Percentiles rank a stretch among this genome's conserved stretches.
phyloP scores from a whole-genome alignment of 1,140 invertebrate genomes.

The Amphibalanus amphitrite region DNA sequence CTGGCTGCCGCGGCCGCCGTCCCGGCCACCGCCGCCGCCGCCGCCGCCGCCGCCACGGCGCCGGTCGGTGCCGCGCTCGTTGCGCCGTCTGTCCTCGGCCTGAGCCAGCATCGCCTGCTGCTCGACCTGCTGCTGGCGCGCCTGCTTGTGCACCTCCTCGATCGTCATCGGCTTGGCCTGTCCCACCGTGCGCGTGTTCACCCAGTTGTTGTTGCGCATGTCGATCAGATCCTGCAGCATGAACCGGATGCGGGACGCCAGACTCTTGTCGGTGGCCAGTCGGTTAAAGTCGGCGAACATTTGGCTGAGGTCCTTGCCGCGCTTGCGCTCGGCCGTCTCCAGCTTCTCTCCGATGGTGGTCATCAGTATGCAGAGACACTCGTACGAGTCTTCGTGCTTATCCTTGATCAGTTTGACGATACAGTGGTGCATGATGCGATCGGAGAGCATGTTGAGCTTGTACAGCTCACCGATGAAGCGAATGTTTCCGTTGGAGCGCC shows the following conservation, averaged over 20 bases:
- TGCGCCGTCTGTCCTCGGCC: slow-evolving; percentile 18
- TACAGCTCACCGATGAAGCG: slow-evolving; percentile 74
- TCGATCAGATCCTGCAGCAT: slow-evolving; percentile 93
- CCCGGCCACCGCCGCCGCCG: too few species aligned
- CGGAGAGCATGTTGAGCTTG: slow-evolving; percentile 75
- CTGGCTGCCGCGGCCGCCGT: not conserved
- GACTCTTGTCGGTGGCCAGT: slow-evolving; percentile 38
- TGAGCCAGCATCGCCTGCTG: slow-evolving; percentile 28
- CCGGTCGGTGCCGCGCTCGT: not conserved
- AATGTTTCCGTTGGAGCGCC: slow-evolving; percentile 26
- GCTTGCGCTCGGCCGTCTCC: slow-evolving; percentile 37
- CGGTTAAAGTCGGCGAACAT: slow-evolving; percentile 46
- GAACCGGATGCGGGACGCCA: slow-evolving; percentile 67
- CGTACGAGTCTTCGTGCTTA: slow-evolving; percentile 71
- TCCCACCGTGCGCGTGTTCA: slow-evolving; percentile 62
- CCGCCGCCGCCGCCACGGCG: not conserved
- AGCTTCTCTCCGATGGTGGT: slow-evolving; percentile 76
- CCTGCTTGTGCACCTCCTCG: slow-evolving; percentile 69
- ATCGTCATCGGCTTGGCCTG: slow-evolving; percentile 70
- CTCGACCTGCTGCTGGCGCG: slow-evolving; percentile 52
- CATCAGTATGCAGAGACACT: slow-evolving; percentile 79
- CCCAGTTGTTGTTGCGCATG: slow-evolving; percentile 63
- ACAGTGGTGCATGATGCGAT: slow-evolving; percentile 75
- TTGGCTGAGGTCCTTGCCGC: slow-evolving; percentile 11
- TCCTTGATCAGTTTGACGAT: slow-evolving; percentile 49